Percentiles rank a stretch among this genome's conserved stretches.
These are phyloP conservation scores for Scaptomyza parva DNA, from an alignment of 2,888 invertebrate genomes.

Conservation along the genomic window DNA sequence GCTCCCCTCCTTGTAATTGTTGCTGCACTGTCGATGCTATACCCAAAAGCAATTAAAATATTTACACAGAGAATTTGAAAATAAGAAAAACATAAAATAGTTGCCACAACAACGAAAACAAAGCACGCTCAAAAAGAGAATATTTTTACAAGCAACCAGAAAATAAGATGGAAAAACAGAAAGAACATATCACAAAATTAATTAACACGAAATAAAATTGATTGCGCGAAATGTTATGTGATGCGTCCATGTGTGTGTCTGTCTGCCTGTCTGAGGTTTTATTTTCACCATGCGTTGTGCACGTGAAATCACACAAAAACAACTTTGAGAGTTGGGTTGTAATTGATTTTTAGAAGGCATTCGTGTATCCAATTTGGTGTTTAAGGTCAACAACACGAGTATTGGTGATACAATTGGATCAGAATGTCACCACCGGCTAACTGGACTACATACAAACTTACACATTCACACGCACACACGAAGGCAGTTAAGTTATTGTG, in stretches of 20 bases:
- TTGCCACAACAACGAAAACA: conserved; percentile 42
- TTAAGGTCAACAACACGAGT: conserved; percentile 7
- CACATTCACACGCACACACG: conserved; percentile 7
- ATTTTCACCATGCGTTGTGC: conserved; percentile 63
- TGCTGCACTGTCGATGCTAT: conserved; percentile 48
- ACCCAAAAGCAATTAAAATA: conserved; percentile 70
- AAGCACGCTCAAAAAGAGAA: conserved; percentile 40
- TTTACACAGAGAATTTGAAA: conserved; percentile 59
- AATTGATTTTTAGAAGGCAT: conserved; percentile 17
- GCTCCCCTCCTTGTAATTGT: conserved; percentile 33
- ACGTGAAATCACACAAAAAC: conserved; percentile 60
- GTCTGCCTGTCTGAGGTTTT: conserved; percentile 18
- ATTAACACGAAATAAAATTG: conserved; percentile 68
- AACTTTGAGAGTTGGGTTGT: conserved; percentile 35
- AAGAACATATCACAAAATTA: conserved; percentile 56
- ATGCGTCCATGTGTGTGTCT: conserved; percentile 20
- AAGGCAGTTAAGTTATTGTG: background rate
- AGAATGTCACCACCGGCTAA: conserved; percentile 29
- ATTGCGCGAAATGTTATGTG: conserved; percentile 49
- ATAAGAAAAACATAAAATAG: conserved; percentile 11
- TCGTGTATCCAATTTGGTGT: conserved; percentile 2
- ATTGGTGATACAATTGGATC: conserved; percentile 19
- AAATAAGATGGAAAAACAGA: conserved; percentile 23
- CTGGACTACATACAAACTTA: conserved; percentile 11
- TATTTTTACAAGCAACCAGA: conserved; percentile 24